phyloP scores from a whole-genome alignment of 2,888 invertebrate species.

The Creontiades dilutus region DNA sequence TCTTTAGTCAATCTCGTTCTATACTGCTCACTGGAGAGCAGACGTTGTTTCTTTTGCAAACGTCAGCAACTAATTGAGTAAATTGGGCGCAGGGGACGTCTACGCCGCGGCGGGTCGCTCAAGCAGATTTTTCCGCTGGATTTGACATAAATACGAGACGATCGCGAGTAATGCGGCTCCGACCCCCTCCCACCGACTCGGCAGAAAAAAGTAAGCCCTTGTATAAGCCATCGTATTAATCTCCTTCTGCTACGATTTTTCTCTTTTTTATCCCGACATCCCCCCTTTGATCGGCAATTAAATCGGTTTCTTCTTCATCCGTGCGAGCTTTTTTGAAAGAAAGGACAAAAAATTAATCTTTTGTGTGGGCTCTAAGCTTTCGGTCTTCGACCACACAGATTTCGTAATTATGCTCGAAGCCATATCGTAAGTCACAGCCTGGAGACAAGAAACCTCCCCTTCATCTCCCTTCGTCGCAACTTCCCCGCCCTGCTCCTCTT shows the following conservation, averaged over 20 bases:
- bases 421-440: slow-evolving; percentile 64
- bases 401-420: slow-evolving; percentile 62
- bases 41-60: no score
- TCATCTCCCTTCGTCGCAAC: no score
- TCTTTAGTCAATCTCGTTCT: no score
- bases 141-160: background rate
- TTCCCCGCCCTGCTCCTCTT: background rate
- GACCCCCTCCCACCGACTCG: background rate
- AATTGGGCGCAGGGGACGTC: no score
- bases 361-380: slow-evolving; percentile 46
- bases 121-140: background rate
- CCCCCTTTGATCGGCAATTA: slow-evolving; percentile 61
- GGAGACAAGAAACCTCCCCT: no score
- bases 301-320: slow-evolving; percentile 34
- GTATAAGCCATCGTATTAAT: slow-evolving; percentile 54
- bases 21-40: no score
- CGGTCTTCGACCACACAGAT: slow-evolving; percentile 64
- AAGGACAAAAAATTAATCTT: slow-evolving; percentile 43
- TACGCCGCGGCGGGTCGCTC: no score
- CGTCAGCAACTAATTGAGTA: no score
- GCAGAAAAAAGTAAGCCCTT: slow-evolving; percentile 45
- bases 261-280: no score
- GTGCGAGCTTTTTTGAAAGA: slow-evolving; percentile 22
- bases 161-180: slow-evolving; percentile 23
- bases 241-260: slow-evolving; percentile 38